Percentiles rank a stretch among this genome's conserved stretches.
phyloP scores from a whole-genome alignment of 2,797 vertebrate species.

The Hypotaenidia philippensis region DNA sequence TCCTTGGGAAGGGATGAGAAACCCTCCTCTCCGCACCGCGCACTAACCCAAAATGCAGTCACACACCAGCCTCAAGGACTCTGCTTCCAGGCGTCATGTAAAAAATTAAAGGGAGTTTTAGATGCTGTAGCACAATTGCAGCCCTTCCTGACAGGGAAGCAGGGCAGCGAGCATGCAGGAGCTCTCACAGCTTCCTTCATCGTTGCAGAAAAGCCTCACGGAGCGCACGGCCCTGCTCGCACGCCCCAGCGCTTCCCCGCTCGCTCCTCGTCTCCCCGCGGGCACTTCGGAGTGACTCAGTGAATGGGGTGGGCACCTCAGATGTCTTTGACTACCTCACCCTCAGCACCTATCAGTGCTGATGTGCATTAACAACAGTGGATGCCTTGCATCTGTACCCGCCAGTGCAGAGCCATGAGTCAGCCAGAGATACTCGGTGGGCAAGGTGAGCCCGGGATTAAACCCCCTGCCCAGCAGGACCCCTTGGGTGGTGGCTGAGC shows the following conservation, averaged over 20 bases:
- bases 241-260: background rate
- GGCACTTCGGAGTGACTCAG: fast-evolving
- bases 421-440: background rate
- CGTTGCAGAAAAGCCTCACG: fast-evolving
- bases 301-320: fast-evolving
- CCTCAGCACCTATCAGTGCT: background rate
- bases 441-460: background rate
- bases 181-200: background rate
- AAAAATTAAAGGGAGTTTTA: fast-evolving
- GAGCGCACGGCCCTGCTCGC: fast-evolving
- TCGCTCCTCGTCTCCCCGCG: fast-evolving
- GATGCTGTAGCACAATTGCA: background rate
- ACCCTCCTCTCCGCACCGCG: background rate
- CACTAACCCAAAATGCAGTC: background rate
- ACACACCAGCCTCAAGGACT: background rate
- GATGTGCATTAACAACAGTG: fast-evolving
- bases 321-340: background rate
- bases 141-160: background rate
- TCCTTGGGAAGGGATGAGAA: fast-evolving
- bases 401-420: fast-evolving
- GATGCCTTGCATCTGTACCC: background rate
- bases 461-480: background rate
- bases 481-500: background rate
- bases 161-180: background rate
- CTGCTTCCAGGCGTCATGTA: background rate